These are phyloP conservation scores for Mastigias papua DNA, from an alignment of 30 jellyfish, hydroid and myxozoan species.

Conservation along the genomic window DNA sequence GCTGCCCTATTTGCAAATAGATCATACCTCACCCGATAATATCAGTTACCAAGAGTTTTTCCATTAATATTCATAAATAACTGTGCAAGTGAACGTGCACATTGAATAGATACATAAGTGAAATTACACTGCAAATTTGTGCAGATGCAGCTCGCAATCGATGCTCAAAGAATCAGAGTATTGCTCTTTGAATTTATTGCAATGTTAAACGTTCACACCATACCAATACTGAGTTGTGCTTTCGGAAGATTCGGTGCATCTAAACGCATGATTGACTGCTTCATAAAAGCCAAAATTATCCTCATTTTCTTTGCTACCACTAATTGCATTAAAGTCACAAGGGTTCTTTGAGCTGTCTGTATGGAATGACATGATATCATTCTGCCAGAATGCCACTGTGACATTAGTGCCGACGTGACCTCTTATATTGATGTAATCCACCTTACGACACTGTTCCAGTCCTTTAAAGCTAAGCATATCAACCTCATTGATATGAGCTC, in stretches of 20 bases:
- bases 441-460: background rate
- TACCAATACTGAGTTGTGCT: background rate
- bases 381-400: background rate
- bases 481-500: background rate
- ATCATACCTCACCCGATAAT: too few relatives aligned
- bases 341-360: background rate
- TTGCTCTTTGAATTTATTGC: too few relatives aligned
- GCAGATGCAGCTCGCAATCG: too few relatives aligned
- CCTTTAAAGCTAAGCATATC: slow-evolving; percentile 8
- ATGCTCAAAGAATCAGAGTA: too few relatives aligned
- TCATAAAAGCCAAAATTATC: background rate
- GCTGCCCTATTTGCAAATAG: too few relatives aligned
- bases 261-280: background rate
- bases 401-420: background rate
- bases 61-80: too few relatives aligned
- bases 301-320: background rate
- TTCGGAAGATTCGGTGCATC: background rate
- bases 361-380: background rate
- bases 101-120: too few relatives aligned
- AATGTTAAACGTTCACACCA: background rate
- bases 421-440: slow-evolving; percentile 4
- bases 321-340: background rate
- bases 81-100: too few relatives aligned
- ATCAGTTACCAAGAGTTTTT: too few relatives aligned
- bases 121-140: too few relatives aligned